Percentiles rank a stretch among this genome's conserved stretches.
Evolutionary conservation across 2,113 vertebrate genomes (phyloP).

Genomic region (Collichthys lucidus): DNA sequence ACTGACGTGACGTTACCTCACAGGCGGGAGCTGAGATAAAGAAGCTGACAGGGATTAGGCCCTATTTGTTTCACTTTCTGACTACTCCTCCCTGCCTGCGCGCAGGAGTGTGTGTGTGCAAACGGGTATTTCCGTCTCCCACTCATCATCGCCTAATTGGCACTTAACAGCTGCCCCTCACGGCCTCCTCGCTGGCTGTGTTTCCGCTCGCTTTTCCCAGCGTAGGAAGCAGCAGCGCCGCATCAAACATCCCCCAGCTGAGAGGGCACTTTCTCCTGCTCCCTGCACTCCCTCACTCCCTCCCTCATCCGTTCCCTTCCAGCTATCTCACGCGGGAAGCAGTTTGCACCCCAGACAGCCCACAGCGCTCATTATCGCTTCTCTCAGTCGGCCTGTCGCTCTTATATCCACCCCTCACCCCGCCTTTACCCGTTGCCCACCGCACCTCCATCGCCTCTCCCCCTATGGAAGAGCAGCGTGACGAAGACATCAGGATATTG

Average conservation of each 20-base stretch:
- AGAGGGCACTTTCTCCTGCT: constrained; percentile 67
- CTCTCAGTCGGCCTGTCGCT: constrained; percentile 70
- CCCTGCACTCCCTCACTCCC: constrained; percentile 26
- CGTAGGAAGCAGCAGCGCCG: constrained; percentile 61
- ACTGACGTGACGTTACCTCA: constrained; percentile 50
- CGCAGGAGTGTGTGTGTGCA: constrained; percentile 40
- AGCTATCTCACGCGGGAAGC: constrained; percentile 61
- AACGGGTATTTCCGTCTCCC: constrained; percentile 67
- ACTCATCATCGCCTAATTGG: constrained; percentile 73
- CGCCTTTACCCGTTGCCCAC: constrained; percentile 16
- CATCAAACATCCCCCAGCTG: constrained; percentile 73
- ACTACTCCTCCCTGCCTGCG: constrained; percentile 42
- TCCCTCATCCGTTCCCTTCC: constrained; percentile 34
- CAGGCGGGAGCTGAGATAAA: constrained; percentile 29
- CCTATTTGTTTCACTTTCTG: constrained; percentile 67
- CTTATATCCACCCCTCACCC: constrained; percentile 53
- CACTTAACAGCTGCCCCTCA: constrained; percentile 74
- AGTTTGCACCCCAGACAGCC: constrained; percentile 76
- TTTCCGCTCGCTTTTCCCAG: constrained; percentile 48
- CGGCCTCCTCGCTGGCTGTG: constrained; percentile 51
- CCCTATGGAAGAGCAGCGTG: constrained; percentile 28
- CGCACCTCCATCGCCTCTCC: constrained; percentile 33
- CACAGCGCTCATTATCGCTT: constrained; percentile 78
- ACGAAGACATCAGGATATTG: constrained; percentile 63
- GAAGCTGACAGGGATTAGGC: constrained; percentile 59